A percentile compares a stretch with the other conserved stretches of the same genome.
These are phyloP conservation scores for Pampusana beccarii DNA, from an alignment of 2,113 vertebrate genomes.

Conservation along the genomic window DNA sequence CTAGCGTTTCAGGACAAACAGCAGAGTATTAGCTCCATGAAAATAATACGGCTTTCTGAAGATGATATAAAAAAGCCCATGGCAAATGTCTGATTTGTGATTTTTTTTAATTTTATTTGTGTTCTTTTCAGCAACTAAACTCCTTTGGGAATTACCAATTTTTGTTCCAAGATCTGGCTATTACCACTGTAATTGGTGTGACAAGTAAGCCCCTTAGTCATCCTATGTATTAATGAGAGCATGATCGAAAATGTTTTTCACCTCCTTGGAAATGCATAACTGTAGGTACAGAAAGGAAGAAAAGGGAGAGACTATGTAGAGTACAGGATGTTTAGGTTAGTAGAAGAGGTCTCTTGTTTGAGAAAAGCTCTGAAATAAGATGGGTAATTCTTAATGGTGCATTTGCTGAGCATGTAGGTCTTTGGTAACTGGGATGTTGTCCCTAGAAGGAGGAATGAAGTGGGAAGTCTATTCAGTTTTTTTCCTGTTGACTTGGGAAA, in stretches of 20 bases:
- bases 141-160: conserved; percentile 83
- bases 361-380: background rate
- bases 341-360: background rate
- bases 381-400: background rate
- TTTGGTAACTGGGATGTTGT: background rate
- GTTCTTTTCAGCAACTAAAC: conserved; percentile 78
- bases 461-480: background rate
- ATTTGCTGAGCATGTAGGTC: background rate
- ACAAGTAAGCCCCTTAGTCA: conserved; percentile 78
- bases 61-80: background rate
- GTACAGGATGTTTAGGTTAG: background rate
- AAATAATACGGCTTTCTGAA: background rate
- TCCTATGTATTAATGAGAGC: background rate
- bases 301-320: background rate
- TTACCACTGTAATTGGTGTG: conserved; percentile 81
- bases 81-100: background rate
- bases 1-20: background rate
- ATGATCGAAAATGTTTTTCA: background rate
- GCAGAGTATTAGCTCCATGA: background rate
- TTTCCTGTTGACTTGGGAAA: background rate
- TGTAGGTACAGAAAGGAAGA: background rate
- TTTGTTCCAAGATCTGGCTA: conserved; percentile 83
- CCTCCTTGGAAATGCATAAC: background rate
- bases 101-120: conserved; percentile 7
- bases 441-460: background rate